Conservation (phyloP, 2,113 vertebrate species). For the Laticauda colubrina region DNA sequence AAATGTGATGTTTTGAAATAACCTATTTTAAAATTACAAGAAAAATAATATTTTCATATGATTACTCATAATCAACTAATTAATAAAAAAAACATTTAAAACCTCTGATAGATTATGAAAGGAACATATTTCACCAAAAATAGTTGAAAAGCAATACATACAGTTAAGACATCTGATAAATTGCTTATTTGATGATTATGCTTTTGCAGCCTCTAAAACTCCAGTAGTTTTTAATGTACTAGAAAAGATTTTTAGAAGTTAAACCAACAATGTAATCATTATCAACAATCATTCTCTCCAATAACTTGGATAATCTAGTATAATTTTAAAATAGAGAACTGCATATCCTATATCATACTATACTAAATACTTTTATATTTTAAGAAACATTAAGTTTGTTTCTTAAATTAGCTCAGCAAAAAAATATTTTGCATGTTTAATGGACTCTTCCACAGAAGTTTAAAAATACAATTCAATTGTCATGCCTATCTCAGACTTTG, state of each 20-base stretch:
- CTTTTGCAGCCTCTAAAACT: neutral
- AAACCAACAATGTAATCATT: neutral
- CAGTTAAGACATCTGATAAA: neutral
- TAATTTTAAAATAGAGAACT: neutral
- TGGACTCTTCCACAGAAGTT: neutral
- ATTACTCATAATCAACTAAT: neutral
- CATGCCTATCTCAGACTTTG: neutral
- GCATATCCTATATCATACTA: neutral
- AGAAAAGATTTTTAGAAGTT: neutral
- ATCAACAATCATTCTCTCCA: neutral
- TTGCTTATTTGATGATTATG: neutral
- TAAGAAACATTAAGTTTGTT: neutral
- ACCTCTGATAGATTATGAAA: neutral
- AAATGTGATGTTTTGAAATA: neutral
- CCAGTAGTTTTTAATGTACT: neutral
- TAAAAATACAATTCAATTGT: neutral
- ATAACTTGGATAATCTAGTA: neutral
- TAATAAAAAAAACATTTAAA: neutral
- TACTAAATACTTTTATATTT: neutral
- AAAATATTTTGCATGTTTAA: neutral
- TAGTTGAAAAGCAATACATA: neutral
- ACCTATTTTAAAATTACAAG: neutral
- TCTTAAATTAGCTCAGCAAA: neutral
- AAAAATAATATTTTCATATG: neutral
- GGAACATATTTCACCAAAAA: neutral